Base-by-base conservation (phyloP, 1,140 invertebrate species). In the Agrypnia vestita region DNA sequence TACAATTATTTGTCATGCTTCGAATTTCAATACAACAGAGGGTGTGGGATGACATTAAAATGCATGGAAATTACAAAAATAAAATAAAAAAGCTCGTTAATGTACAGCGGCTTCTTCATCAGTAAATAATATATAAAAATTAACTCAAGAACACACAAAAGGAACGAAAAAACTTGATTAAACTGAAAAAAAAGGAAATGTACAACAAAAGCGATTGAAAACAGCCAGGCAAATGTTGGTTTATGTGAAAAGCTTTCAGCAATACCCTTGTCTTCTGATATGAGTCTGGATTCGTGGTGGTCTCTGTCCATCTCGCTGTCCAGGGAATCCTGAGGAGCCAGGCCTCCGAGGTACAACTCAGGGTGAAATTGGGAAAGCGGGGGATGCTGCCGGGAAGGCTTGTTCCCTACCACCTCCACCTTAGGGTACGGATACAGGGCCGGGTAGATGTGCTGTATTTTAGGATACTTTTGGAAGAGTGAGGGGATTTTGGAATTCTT, bases 371-470 rank as follows among this genome's bases (percentile, higher is more conserved):
- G 82, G 1, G 82, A 82, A 19, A 82, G 53, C 7, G 82, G 74
- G 9, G 80, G 82, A 76, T 83, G 82, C 76, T 83, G 82, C 49
- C 81, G 74, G 11, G 80, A 84, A 13, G 83, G 83, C 67, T 84
- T 84, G 61, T 81, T 83, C 8, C 79, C 80, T 12, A 84, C 76
- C 44, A 79, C 78, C 11, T 84, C 84, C 44, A 84, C 82, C 76
- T 88, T 88, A 6, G 92, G 92, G 74, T 92, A 92, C 78, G 94
- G 90, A 61, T 79, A 83, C 25, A 83, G 55, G 81, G 92, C 91
- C 0, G 94, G 94, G 85, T 94, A 95, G 55, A 95, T 93, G 81
- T 93, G 91, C 84, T 94, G 93, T 51, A 94, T 93, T 87, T 94
- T 94, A 56, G 92, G 92, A 84, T 94, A 94, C 73, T 93, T 91